Evolutionary conservation across 1,140 invertebrate species (phyloP).

Genomic region (Drosophila saltans): DNA sequence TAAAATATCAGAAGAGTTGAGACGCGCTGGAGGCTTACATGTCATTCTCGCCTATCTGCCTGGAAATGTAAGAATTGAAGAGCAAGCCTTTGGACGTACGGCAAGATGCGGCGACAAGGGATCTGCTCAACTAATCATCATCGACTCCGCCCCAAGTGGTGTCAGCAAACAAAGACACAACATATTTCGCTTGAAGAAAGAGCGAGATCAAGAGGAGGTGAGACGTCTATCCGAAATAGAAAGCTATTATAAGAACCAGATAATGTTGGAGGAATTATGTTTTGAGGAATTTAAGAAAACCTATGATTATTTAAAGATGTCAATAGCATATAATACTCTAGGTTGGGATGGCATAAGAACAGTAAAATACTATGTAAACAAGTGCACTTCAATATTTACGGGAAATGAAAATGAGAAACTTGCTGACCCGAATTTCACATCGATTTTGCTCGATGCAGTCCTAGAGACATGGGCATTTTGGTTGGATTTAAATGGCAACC

Average conservation of each 20-base stretch:
- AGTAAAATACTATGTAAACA: too few relatives aligned
- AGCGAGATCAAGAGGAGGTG: background rate
- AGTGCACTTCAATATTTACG: background rate
- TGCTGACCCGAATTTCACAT: background rate
- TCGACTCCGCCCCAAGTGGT: background rate
- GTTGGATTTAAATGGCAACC: slow-evolving; percentile 7
- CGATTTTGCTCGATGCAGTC: background rate
- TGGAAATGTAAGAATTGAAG: slow-evolving; percentile 14
- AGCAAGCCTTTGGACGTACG: slow-evolving; percentile 23
- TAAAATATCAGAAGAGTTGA: background rate
- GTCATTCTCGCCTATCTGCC: slow-evolving; percentile 15
- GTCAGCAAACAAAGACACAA: background rate
- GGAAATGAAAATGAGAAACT: background rate
- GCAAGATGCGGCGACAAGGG: slow-evolving; percentile 11
- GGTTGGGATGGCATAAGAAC: too few relatives aligned
- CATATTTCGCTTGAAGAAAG: slow-evolving; percentile 3
- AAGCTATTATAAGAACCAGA: slow-evolving; percentile 6
- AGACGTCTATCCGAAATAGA: slow-evolving; percentile 13
- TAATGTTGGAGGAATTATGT: slow-evolving; percentile 6
- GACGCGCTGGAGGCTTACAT: slow-evolving; percentile 4
- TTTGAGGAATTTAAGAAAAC: background rate
- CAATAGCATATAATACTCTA: too few relatives aligned
- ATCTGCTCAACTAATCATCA: slow-evolving; percentile 12
- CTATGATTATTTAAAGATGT: background rate
- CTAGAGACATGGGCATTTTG: slow-evolving; percentile 24